Percentiles rank a stretch among this genome's conserved stretches.
Evolutionary conservation across 2,888 invertebrate genomes (phyloP).

Genomic region (Nineta flava): DNA sequence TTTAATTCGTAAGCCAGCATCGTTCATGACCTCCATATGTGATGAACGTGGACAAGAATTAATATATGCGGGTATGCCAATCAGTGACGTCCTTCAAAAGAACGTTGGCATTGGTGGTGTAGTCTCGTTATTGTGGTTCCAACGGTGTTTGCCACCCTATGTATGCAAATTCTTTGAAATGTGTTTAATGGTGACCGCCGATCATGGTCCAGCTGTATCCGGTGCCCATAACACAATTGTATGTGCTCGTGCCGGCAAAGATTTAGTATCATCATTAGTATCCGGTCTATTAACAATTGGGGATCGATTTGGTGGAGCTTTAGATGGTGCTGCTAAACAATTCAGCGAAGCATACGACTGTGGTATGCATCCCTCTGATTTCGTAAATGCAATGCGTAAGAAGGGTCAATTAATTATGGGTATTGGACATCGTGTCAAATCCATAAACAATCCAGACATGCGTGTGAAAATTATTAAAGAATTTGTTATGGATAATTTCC

Average conservation of each 20-base stretch:
- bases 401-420: constrained; percentile 98
- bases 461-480: constrained; percentile 95
- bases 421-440: constrained; percentile 83
- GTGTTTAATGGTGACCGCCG: constrained; percentile 96
- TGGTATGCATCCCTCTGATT: constrained; percentile 91
- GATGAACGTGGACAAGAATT: constrained; percentile 97
- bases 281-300: constrained; percentile 96
- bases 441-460: constrained; percentile 97
- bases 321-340: constrained; percentile 95
- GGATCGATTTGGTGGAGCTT: constrained; percentile 94
- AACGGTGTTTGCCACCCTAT: constrained; percentile 83
- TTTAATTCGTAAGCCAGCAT: constrained; percentile 94
- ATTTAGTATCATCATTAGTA: constrained; percentile 88
- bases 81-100: constrained; percentile 75
- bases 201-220: constrained; percentile 97
- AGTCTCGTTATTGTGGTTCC: constrained; percentile 95
- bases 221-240: constrained; percentile 99
- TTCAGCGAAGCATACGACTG: constrained; percentile 94
- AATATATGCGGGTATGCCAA: constrained; percentile 89
- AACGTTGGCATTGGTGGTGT: constrained; percentile 97
- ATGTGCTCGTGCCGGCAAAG: constrained; percentile 93
- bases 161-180: constrained; percentile 97
- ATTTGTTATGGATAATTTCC: constrained; percentile 87
- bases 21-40: constrained; percentile 98
- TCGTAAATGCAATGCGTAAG: constrained; percentile 94